Evolutionary conservation across 2,797 vertebrate genomes (phyloP).

Genomic region (Florisuga fusca): DNA sequence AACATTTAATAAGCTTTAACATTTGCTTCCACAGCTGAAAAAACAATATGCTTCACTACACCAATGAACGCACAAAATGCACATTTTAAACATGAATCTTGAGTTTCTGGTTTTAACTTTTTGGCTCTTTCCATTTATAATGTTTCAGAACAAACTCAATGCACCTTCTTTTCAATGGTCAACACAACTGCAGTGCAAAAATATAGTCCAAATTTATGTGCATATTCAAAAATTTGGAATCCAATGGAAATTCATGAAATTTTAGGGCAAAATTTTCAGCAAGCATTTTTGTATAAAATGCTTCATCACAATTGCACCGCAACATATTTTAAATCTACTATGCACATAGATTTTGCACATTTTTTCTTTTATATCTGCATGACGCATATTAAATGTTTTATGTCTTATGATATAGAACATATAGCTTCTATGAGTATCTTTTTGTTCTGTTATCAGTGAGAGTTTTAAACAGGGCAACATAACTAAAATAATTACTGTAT

Average conservation of each 20-base stretch:
- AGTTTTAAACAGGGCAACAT: neutral
- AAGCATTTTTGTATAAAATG: neutral
- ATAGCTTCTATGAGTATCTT: neutral
- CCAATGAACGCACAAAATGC: neutral
- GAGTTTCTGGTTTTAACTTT: neutral
- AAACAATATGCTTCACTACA: neutral
- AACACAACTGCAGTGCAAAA: neutral
- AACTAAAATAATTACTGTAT: neutral
- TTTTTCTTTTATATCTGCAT: neutral
- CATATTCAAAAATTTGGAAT: neutral
- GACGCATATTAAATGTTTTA: neutral
- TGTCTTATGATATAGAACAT: neutral
- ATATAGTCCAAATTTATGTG: neutral
- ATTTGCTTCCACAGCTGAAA: neutral
- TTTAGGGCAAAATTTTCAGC: neutral
- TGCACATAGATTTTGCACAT: neutral
- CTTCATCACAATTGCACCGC: neutral
- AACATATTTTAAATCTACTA: neutral
- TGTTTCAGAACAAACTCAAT: neutral
- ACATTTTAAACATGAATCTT: neutral
- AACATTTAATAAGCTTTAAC: neutral
- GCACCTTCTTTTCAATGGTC: neutral
- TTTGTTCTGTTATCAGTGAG: neutral
- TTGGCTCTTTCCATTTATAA: neutral
- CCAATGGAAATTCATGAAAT: neutral